Evolutionary conservation across 2,888 invertebrate genomes (phyloP).

Genomic region (Eupelmus urozonus): DNA sequence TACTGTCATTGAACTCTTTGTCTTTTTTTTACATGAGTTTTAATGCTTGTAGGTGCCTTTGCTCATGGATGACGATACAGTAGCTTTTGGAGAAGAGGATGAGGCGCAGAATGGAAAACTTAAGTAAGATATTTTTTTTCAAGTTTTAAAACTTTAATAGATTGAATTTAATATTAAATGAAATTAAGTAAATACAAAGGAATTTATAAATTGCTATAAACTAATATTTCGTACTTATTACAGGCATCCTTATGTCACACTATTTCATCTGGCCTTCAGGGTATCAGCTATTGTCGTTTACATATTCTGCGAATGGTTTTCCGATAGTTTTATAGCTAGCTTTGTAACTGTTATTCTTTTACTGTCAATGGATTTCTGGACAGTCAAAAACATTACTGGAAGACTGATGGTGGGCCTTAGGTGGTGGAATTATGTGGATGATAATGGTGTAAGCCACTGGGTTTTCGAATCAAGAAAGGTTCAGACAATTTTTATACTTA

Average conservation of each 20-base stretch:
- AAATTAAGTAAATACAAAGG: too few relatives aligned
- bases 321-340: conserved; percentile 95
- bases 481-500: conserved; percentile 64
- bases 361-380: conserved; percentile 99
- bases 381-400: conserved; percentile 97
- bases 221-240: conserved; percentile 34
- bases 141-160: too few relatives aligned
- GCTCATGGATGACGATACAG: conserved; percentile 90
- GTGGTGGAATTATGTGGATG: conserved; percentile 99
- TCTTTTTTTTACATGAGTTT: conserved; percentile 1
- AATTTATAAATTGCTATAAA: background rate
- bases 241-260: conserved; percentile 95
- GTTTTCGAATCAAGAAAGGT: conserved; percentile 97
- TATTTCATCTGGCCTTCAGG: conserved; percentile 94
- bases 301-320: conserved; percentile 93
- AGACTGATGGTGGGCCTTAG: conserved; percentile 95
- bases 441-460: conserved; percentile 98
- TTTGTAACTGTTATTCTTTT: conserved; percentile 94
- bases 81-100: conserved; percentile 92
- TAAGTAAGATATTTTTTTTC: conserved; percentile 69
- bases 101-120: conserved; percentile 78
- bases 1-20: conserved; percentile 4
- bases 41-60: conserved; percentile 85
- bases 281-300: conserved; percentile 90
- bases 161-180: too few relatives aligned